Evolutionary conservation across 2,113 vertebrate genomes (phyloP).

Genomic region (Podiceps cristatus): DNA sequence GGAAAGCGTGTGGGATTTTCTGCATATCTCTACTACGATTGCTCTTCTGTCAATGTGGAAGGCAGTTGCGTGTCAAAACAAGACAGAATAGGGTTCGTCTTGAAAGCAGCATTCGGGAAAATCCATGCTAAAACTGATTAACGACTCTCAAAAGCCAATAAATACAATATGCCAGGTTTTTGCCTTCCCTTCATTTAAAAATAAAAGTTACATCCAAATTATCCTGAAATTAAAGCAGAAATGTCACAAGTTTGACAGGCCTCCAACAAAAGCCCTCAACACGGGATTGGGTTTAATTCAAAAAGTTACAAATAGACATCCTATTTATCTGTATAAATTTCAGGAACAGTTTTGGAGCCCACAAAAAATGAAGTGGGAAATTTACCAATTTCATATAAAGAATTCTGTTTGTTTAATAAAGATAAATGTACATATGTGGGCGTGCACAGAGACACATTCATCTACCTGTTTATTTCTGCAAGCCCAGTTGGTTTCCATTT

Average conservation of each 20-base stretch:
- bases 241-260: background rate
- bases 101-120: background rate
- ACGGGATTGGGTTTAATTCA: background rate
- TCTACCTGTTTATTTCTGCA: background rate
- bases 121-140: background rate
- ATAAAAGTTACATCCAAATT: background rate
- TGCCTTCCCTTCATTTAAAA: background rate
- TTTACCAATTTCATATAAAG: background rate
- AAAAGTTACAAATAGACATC: background rate
- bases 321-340: background rate
- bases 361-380: background rate
- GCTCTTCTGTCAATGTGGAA: background rate
- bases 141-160: background rate
- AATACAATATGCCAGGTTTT: rapidly evolving
- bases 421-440: background rate
- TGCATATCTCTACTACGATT: background rate
- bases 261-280: background rate
- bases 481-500: background rate
- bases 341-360: background rate
- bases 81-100: background rate
- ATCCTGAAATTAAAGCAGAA: background rate
- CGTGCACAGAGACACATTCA: background rate
- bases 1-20: background rate
- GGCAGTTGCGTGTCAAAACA: background rate
- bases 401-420: background rate